Evolutionary conservation across 2,888 invertebrate genomes (phyloP).

Genomic region (Pocota personata): DNA sequence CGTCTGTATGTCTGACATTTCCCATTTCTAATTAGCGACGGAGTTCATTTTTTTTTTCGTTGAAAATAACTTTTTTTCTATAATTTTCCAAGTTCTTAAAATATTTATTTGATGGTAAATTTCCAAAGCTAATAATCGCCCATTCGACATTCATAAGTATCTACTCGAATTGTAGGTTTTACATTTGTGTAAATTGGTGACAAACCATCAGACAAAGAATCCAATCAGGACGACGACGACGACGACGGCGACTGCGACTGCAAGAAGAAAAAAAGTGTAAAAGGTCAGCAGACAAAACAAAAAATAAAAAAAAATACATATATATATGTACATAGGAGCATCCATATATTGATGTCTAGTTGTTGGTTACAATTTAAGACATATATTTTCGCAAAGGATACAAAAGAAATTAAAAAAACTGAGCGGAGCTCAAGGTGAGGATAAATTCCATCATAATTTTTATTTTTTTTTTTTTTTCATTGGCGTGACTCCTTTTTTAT

Average conservation of each 20-base stretch:
- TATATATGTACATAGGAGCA: conserved; percentile 47
- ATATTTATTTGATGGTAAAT: conserved; percentile 73
- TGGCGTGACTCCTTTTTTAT: background rate
- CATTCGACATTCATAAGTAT: conserved; percentile 18
- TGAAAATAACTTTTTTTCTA: conserved; percentile 72
- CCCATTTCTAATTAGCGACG: conserved; percentile 73
- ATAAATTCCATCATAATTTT: conserved; percentile 21
- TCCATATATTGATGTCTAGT: conserved; percentile 64
- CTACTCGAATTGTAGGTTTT: conserved; percentile 59
- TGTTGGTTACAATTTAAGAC: conserved; percentile 31
- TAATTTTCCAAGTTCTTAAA: conserved; percentile 68
- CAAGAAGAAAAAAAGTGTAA: conserved; percentile 77
- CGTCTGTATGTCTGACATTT: conserved; percentile 64
- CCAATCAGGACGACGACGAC: conserved; percentile 38
- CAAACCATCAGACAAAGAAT: conserved; percentile 72
- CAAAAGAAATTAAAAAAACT: background rate
- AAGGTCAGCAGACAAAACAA: conserved; percentile 80
- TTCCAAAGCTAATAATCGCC: conserved; percentile 5
- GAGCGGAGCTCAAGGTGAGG: conserved; percentile 12
- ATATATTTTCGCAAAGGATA: conserved; percentile 36
- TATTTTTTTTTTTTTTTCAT: too few species aligned
- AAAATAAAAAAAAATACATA: conserved; percentile 67
- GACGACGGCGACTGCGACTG: conserved; percentile 60
- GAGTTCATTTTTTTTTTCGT: conserved; percentile 74
- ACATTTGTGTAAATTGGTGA: conserved; percentile 66